Evolutionary conservation across 2,888 invertebrate genomes (phyloP).

Genomic region (Panopea generosa): DNA sequence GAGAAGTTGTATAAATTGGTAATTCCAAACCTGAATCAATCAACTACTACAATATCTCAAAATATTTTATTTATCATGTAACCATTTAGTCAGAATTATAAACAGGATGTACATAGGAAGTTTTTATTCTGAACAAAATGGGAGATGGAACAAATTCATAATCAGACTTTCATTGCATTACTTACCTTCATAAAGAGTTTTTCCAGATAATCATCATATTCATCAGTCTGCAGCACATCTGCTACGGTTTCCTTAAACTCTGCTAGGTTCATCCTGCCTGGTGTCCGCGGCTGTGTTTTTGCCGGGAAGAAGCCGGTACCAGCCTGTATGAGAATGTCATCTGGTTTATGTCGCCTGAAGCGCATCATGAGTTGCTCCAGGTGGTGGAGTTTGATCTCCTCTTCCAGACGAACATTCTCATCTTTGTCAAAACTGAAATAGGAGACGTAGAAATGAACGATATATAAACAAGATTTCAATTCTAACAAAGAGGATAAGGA

Average conservation of each 20-base stretch:
- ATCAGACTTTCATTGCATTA: not conserved
- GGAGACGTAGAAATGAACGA: too few relatives aligned
- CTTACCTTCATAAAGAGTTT: conserved; percentile 83
- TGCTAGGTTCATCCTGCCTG: conserved; percentile 81
- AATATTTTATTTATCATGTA: too few relatives aligned
- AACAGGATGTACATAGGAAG: too few relatives aligned
- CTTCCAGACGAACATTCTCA: conserved; percentile 81
- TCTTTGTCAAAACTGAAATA: conserved; percentile 77
- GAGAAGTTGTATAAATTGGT: too few relatives aligned
- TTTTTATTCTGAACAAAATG: too few relatives aligned
- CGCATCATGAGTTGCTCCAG: conserved; percentile 81
- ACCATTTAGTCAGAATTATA: too few relatives aligned
- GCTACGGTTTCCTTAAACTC: conserved; percentile 83
- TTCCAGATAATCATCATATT: conserved; percentile 83
- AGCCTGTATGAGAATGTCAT: conserved; percentile 72
- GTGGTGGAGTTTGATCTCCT: conserved; percentile 82
- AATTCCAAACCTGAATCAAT: too few relatives aligned
- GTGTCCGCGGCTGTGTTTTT: conserved; percentile 73
- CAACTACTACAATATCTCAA: too few relatives aligned
- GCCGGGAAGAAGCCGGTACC: conserved; percentile 77
- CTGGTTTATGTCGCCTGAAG: conserved; percentile 79
- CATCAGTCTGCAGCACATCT: conserved; percentile 79
- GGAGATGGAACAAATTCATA: too few relatives aligned
- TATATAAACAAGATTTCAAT: too few relatives aligned
- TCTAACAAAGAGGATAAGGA: too few relatives aligned